phyloP scores from a whole-genome alignment of 1,140 invertebrate species.

The Gyrodactylus bullatarudis region DNA sequence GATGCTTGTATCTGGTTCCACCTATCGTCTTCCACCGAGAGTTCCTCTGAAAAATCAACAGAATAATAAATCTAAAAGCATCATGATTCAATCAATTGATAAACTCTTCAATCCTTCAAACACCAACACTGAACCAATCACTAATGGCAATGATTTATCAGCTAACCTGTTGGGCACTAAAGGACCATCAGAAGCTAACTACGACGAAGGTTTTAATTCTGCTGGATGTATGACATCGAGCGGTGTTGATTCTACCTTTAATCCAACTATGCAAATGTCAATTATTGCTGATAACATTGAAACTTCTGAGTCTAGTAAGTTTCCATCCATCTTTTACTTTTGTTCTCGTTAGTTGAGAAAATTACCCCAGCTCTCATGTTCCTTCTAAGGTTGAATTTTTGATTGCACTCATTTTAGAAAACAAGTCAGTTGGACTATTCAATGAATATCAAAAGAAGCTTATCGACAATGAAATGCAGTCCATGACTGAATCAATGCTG shows the following conservation, averaged over 20 bases:
- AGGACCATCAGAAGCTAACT: conserved; percentile 9
- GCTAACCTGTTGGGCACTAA: not conserved
- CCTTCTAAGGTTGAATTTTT: not conserved
- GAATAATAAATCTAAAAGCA: not conserved
- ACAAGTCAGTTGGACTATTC: not conserved
- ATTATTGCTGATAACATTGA: conserved; percentile 2
- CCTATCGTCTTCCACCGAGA: not conserved
- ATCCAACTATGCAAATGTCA: conserved; percentile 9
- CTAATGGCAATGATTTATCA: conserved; percentile 7
- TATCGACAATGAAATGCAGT: not conserved
- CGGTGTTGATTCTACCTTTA: conserved; percentile 3
- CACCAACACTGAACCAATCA: too few relatives aligned
- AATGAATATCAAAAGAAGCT: not conserved
- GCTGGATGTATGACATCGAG: conserved; percentile 9
- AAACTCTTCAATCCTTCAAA: conserved; percentile 4
- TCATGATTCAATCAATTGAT: not conserved
- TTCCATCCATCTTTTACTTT: too few relatives aligned
- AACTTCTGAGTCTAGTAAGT: not conserved
- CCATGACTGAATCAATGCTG: not conserved
- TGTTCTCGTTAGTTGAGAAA: too few relatives aligned
- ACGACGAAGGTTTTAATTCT: conserved; percentile 9
- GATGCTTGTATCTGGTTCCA: not conserved
- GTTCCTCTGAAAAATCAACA: not conserved
- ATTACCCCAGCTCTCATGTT: not conserved
- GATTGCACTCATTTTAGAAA: not conserved